These are phyloP conservation scores for Drosophila barbarae DNA, from an alignment of 2,888 invertebrate species.

Conservation along the genomic window DNA sequence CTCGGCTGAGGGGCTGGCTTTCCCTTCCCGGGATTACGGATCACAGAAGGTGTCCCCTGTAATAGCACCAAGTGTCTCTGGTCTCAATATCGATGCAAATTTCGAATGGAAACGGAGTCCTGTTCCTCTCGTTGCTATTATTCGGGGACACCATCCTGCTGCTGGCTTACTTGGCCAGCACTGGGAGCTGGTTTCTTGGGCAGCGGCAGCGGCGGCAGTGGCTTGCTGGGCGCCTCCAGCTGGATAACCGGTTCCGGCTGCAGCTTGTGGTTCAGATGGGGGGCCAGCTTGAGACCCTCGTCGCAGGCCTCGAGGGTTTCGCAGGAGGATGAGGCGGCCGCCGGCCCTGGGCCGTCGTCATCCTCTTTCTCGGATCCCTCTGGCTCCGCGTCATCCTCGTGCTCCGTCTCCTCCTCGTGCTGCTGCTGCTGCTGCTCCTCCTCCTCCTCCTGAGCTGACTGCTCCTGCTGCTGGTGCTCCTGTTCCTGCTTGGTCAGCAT, in stretches of 20 bases:
- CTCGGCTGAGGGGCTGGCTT: conserved; percentile 42
- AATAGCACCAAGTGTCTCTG: conserved; percentile 1
- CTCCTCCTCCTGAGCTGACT: conserved; percentile 14
- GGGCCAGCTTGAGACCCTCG: conserved; percentile 57
- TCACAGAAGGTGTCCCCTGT: not conserved
- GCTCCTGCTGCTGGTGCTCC: conserved; percentile 10
- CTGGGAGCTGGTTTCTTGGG: conserved; percentile 59
- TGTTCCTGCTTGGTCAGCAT: conserved; percentile 8
- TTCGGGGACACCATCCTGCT: not conserved
- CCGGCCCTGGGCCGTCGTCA: conserved; percentile 27
- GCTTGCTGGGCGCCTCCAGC: conserved; percentile 70
- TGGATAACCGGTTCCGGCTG: conserved; percentile 47
- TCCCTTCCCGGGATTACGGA: conserved; percentile 20
- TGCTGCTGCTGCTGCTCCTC: conserved; percentile 21
- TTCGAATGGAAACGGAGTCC: not conserved
- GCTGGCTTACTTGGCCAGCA: conserved; percentile 31
- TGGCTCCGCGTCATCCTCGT: conserved; percentile 11
- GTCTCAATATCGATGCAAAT: not conserved
- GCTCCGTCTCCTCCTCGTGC: conserved; percentile 12
- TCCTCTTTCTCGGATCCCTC: conserved; percentile 22
- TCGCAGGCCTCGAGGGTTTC: conserved; percentile 76
- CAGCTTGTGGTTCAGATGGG: conserved; percentile 10
- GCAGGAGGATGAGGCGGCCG: conserved; percentile 74
- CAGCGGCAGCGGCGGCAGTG: conserved; percentile 61
- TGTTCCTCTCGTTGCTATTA: conserved; percentile 2